phyloP scores from a whole-genome alignment of 2,888 invertebrate genomes.

The Oxytorus armatus region DNA sequence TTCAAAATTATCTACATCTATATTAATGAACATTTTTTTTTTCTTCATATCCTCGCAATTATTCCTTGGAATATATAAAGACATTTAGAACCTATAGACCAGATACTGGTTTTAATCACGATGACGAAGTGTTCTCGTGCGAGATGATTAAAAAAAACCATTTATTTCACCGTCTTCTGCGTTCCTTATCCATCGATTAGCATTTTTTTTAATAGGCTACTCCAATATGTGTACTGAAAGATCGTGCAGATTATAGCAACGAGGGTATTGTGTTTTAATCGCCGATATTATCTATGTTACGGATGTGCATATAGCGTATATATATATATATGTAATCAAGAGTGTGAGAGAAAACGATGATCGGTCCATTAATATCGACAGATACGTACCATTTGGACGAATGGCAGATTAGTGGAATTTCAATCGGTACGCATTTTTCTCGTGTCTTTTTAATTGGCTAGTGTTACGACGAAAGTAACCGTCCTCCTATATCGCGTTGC shows the following conservation, averaged over 20 bases:
- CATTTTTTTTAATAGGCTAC: slow-evolving; percentile 47
- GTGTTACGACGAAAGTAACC: background rate
- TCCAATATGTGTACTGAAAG: slow-evolving; percentile 4
- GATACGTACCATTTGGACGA: slow-evolving; percentile 5
- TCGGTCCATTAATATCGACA: slow-evolving; percentile 35
- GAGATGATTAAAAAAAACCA: slow-evolving; percentile 6
- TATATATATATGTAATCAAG: too few relatives aligned
- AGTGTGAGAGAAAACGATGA: slow-evolving; percentile 11
- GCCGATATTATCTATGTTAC: background rate
- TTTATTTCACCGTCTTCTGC: background rate
- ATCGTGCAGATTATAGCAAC: slow-evolving; percentile 14
- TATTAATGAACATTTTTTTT: background rate
- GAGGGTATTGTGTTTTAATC: slow-evolving; percentile 28
- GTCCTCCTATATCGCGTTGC: background rate
- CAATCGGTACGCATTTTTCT: slow-evolving; percentile 2
- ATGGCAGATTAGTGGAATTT: slow-evolving; percentile 38
- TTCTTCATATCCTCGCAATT: background rate
- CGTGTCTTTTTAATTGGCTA: slow-evolving; percentile 33
- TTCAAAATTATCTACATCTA: background rate
- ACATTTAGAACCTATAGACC: background rate
- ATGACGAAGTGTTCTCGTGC: slow-evolving; percentile 19
- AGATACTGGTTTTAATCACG: slow-evolving; percentile 7
- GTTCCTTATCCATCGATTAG: slow-evolving; percentile 26
- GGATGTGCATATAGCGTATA: too few relatives aligned
- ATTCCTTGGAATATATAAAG: background rate